phyloP scores from a whole-genome alignment of 2,888 invertebrate genomes.

The Pycnomerus fuliginosus region DNA sequence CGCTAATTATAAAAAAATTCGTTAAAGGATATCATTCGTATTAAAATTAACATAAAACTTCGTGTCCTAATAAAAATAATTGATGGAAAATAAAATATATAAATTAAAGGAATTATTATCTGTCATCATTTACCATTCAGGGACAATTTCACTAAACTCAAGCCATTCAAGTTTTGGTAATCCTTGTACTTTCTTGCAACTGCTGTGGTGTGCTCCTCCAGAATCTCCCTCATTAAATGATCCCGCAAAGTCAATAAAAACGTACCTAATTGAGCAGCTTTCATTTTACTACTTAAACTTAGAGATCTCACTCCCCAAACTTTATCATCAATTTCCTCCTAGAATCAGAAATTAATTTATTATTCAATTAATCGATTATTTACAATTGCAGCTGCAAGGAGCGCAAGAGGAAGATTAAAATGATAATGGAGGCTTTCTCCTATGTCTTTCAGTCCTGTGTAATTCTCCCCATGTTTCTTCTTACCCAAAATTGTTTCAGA shows the following conservation, averaged over 20 bases:
- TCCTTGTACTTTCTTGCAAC: not conserved
- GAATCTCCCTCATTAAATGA: conserved; percentile 5
- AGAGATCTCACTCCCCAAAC: conserved; percentile 10
- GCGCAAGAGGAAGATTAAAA: conserved; percentile 16
- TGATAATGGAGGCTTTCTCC: conserved; percentile 8
- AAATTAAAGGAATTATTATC: too few relatives aligned
- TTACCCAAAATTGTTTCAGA: not conserved
- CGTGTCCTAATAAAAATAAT: too few relatives aligned
- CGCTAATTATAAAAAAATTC: too few relatives aligned
- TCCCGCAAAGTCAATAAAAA: conserved; percentile 15
- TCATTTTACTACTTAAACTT: conserved; percentile 2
- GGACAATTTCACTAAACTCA: conserved; percentile 3
- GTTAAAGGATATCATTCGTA: too few relatives aligned
- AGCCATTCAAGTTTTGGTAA: conserved; percentile 5
- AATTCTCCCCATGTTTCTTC: not conserved
- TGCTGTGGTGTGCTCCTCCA: not conserved
- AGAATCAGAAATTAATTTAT: conserved; percentile 3
- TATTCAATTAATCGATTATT: conserved; percentile 4
- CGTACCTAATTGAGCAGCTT: conserved; percentile 7
- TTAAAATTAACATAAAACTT: too few relatives aligned
- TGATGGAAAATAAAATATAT: too few relatives aligned
- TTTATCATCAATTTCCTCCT: conserved; percentile 14
- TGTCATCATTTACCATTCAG: too few relatives aligned
- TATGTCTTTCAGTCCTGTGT: conserved; percentile 2
- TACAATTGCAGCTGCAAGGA: conserved; percentile 13